These are phyloP conservation scores for Pachycephala philippinensis DNA, from an alignment of 2,113 vertebrate genomes.

Conservation along the genomic window DNA sequence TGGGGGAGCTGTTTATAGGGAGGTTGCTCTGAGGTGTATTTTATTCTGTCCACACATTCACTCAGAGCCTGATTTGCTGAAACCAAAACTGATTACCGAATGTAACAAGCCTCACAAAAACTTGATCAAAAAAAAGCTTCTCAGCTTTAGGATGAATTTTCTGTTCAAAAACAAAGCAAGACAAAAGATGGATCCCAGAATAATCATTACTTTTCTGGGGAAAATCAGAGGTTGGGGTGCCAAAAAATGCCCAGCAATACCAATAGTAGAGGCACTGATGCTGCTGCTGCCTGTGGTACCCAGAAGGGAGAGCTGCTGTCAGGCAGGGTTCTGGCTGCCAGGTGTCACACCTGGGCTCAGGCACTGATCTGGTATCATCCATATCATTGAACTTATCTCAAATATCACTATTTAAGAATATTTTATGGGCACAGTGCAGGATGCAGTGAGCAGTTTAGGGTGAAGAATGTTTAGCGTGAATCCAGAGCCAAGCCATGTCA, in stretches of 20 bases:
- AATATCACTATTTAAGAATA: not conserved
- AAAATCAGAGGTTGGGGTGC: not conserved
- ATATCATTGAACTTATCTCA: not conserved
- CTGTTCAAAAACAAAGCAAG: not conserved
- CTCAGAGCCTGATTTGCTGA: not conserved
- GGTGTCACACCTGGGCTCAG: not conserved
- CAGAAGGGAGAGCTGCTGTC: not conserved
- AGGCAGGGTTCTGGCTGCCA: not conserved
- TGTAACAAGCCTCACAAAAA: not conserved
- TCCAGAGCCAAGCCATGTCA: not conserved
- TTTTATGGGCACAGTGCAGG: not conserved
- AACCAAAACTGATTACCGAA: not conserved
- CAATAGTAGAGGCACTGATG: not conserved
- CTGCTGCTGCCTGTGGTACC: not conserved
- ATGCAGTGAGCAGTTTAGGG: not conserved
- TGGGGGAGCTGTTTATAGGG: not conserved
- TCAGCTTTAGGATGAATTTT: not conserved
- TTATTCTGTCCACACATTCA: not conserved
- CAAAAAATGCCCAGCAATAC: not conserved
- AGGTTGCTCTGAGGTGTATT: not conserved
- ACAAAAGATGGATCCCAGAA: not conserved
- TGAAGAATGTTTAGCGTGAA: not conserved
- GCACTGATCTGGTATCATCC: not conserved
- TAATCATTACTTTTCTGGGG: not conserved
- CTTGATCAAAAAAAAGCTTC: not conserved